A percentile compares a stretch with the other conserved stretches of the same genome.
Conservation (phyloP, 2,113 vertebrate genomes). For the Misgurnus anguillicaudatus region DNA sequence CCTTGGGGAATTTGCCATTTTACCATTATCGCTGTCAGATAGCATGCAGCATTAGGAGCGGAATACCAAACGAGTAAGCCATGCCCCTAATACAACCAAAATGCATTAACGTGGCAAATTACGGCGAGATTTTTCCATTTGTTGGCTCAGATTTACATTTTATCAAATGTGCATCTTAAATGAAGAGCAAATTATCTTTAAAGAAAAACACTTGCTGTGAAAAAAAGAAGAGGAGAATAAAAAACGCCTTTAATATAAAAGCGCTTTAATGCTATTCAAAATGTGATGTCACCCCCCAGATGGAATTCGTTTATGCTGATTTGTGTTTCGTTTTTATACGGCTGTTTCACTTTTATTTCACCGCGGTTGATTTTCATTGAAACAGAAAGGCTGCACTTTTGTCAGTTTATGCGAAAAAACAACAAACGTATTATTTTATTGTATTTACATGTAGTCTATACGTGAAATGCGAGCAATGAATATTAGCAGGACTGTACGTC, state of each 20-base stretch:
- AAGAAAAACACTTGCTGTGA: neutral
- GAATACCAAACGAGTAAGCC: conserved; percentile 32
- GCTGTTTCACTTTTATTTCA: too few species aligned
- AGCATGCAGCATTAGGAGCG: conserved; percentile 14
- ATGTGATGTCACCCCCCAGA: neutral
- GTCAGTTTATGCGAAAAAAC: too few species aligned
- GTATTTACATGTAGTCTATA: too few species aligned
- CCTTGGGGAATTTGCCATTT: conserved; percentile 48
- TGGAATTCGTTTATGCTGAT: too few species aligned
- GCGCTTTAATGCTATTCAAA: neutral
- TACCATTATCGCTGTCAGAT: conserved; percentile 44
- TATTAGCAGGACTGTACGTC: too few species aligned
- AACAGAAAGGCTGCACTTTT: too few species aligned
- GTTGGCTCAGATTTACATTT: conserved; percentile 14
- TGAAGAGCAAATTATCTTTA: neutral
- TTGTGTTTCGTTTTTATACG: too few species aligned
- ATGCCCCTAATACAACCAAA: conserved; percentile 23
- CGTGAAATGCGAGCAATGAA: too few species aligned
- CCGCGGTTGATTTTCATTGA: too few species aligned
- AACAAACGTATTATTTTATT: too few species aligned
- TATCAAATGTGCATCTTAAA: neutral
- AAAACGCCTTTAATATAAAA: neutral
- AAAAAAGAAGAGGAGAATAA: neutral
- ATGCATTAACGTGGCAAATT: conserved; percentile 24
- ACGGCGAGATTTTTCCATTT: neutral